These are phyloP conservation scores for Synchiropus splendidus DNA, from an alignment of 2,113 vertebrate genomes.

Conservation along the genomic window DNA sequence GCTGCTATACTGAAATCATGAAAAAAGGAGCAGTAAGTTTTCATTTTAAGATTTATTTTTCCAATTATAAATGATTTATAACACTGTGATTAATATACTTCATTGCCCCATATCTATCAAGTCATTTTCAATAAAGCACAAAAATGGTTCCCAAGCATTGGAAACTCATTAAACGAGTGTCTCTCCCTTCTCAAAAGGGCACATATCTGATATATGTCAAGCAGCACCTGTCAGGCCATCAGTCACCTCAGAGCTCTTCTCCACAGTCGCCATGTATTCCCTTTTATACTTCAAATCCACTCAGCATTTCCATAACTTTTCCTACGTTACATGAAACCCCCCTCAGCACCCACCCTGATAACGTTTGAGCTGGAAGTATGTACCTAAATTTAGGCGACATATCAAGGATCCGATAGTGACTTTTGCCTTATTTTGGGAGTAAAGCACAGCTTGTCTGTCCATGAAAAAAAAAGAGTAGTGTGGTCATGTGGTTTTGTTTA, in stretches of 20 bases:
- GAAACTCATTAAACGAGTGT: slow-evolving; percentile 49
- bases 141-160: slow-evolving; percentile 60
- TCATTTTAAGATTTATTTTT: neutral
- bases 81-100: neutral
- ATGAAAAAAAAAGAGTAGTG: slow-evolving; percentile 15
- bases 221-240: slow-evolving; percentile 83
- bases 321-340: slow-evolving; percentile 59
- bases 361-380: slow-evolving; percentile 59
- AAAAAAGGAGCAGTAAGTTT: neutral
- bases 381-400: slow-evolving; percentile 74
- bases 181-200: slow-evolving; percentile 56
- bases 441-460: slow-evolving; percentile 37
- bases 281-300: slow-evolving; percentile 67
- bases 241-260: slow-evolving; percentile 76
- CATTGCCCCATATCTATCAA: neutral
- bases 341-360: slow-evolving; percentile 52
- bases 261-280: slow-evolving; percentile 77
- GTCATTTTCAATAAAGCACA: slow-evolving; percentile 7
- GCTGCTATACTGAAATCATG: no score
- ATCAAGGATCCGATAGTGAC: slow-evolving; percentile 44
- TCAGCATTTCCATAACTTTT: slow-evolving; percentile 67
- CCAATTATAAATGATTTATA: neutral
- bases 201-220: slow-evolving; percentile 70
- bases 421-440: slow-evolving; percentile 64
- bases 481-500: slow-evolving; percentile 27